Base-by-base conservation (phyloP, 2,888 invertebrate genomes). In the Cheiracanthium punctorium region DNA sequence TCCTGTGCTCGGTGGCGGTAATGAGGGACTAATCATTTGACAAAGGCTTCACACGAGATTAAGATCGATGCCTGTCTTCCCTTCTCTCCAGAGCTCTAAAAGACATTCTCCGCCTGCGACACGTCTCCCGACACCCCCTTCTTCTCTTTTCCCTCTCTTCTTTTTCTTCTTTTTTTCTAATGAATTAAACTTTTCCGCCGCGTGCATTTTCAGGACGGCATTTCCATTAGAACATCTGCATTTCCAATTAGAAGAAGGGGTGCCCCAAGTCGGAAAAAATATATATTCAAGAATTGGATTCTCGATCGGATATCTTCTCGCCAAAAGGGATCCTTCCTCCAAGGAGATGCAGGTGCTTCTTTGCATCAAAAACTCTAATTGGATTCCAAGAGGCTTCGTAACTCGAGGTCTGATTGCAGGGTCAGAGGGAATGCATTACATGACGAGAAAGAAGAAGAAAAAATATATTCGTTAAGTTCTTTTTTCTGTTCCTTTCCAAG, bases 21-120 rank as follows among this genome's bases (percentile, higher is more conserved):
- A 86, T 86, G 85, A 86, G 85, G 80, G 85, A 86, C 85, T 86
- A 86, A 86, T 86, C 85, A 86, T 86, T 86, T 86, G 85, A 86
- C 85, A 86, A 86, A 86, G 85, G 85, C 85, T 80, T 86, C 85
- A 86, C 85, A 86, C 85, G 71, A 86, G 85, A 86, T 86, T 86
- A 86, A 86, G 85, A 86, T 86, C 85, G 85, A 86, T 86, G 85
- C 80, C 74, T 70, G 65, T 80, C 52, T 69, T 24, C 43, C 67
- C 76, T 29, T 12, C 77, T 52, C 82, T 65, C 48, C 10, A 32
- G 81, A 43, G 71, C 52, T 52, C 69, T 79, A 74, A 79, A 85
- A 85, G 79, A 79, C 79, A 79, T 79, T 41, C 80, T 58, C 58
- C 24, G 14, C 14, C 58, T 70, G 41, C 17, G 37, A 24, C 33